These are phyloP conservation scores for Mactra quadrangularis DNA, from an alignment of 1,140 invertebrate species.

Conservation along the genomic window DNA sequence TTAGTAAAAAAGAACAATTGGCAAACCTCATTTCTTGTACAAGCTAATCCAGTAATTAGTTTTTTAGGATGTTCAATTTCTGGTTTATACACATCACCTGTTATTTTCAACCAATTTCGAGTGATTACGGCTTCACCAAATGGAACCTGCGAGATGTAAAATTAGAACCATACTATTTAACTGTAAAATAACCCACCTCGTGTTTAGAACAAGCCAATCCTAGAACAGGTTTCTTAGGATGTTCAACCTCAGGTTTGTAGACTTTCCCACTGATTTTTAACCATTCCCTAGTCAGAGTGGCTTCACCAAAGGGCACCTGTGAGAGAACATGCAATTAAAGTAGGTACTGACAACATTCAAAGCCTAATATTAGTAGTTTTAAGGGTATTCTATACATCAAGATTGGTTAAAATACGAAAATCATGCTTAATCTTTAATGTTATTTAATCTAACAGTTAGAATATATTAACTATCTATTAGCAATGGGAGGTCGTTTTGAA, in stretches of 20 bases:
- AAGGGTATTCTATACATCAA: too few relatives aligned
- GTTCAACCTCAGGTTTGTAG: conserved; percentile 88
- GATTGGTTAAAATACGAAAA: too few relatives aligned
- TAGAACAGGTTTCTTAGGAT: conserved; percentile 83
- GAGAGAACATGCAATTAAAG: conserved; percentile 6
- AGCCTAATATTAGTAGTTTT: too few relatives aligned
- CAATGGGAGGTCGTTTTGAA: too few relatives aligned
- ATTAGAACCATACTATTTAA: conserved; percentile 14
- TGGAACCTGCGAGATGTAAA: conserved; percentile 87
- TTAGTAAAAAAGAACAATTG: too few relatives aligned
- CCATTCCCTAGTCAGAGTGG: conserved; percentile 90
- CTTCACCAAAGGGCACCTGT: conserved; percentile 95
- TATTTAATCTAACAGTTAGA: too few relatives aligned
- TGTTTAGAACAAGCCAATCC: conserved; percentile 34
- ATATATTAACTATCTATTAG: too few relatives aligned
- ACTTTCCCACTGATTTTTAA: conserved; percentile 90
- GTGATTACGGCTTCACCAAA: conserved; percentile 94
- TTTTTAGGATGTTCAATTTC: conserved; percentile 88
- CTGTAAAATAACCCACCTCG: conserved; percentile 20
- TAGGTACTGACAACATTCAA: conserved; percentile 31
- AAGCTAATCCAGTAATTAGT: conserved; percentile 90
- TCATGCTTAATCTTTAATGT: too few relatives aligned
- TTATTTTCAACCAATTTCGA: conserved; percentile 90
- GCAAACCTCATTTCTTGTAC: conserved; percentile 89
- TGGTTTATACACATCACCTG: conserved; percentile 89